Conservation (phyloP, 2,888 invertebrate genomes). For the Drosophila cracens region DNA sequence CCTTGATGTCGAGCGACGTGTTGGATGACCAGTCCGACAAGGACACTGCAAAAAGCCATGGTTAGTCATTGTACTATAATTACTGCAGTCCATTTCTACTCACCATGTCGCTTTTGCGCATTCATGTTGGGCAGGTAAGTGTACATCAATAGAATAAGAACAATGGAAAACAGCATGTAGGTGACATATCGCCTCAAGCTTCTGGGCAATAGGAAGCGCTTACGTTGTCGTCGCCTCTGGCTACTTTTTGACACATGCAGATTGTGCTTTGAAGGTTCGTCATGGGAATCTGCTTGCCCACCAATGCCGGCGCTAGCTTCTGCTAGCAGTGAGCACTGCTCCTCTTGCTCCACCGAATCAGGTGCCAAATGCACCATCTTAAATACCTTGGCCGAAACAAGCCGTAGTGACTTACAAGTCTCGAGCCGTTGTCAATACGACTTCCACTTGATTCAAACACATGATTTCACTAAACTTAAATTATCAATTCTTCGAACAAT, state of each 20-base stretch:
- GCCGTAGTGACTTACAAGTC: conserved; percentile 3
- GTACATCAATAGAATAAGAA: conserved; percentile 70
- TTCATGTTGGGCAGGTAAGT: conserved; percentile 75
- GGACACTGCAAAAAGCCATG: conserved; percentile 80
- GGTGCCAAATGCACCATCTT: conserved; percentile 26
- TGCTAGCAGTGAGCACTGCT: conserved; percentile 44
- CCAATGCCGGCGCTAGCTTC: conserved; percentile 17
- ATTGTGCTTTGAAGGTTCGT: conserved; percentile 22
- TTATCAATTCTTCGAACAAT: neutral
- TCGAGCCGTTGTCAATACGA: neutral
- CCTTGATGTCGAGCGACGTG: conserved; percentile 89
- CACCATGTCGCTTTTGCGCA: conserved; percentile 79
- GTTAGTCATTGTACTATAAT: neutral
- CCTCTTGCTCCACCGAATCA: conserved; percentile 32
- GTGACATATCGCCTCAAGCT: conserved; percentile 70
- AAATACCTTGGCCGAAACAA: neutral
- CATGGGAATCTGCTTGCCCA: conserved; percentile 19
- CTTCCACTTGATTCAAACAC: neutral
- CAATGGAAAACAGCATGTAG: conserved; percentile 58
- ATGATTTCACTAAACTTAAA: neutral
- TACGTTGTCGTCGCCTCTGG: conserved; percentile 29
- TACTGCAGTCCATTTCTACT: conserved; percentile 20
- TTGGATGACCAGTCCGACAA: conserved; percentile 90
- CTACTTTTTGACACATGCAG: conserved; percentile 23
- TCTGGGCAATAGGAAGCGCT: conserved; percentile 68